These are phyloP conservation scores for Gryon sp. DNA, from an alignment of 1,140 invertebrate genomes.

Conservation along the genomic window DNA sequence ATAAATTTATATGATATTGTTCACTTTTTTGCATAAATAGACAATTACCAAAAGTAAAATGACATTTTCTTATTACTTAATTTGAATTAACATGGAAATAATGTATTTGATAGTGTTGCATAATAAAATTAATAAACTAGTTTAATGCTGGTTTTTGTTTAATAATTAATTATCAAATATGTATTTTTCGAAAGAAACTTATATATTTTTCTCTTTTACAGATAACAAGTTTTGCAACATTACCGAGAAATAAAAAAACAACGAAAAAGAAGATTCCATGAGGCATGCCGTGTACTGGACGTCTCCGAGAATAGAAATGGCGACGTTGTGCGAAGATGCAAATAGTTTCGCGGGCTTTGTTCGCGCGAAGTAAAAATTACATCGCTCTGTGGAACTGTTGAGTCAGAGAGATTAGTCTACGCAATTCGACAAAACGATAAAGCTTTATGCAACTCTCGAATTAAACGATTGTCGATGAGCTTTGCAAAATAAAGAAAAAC, in stretches of 20 bases:
- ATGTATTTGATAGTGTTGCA: neutral
- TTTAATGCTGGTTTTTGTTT: conserved; percentile 29
- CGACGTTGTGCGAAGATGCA: conserved; percentile 25
- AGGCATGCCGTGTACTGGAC: conserved; percentile 68
- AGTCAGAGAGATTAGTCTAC: no score
- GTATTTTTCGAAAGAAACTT: neutral
- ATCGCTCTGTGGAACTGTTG: no score
- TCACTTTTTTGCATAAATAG: no score
- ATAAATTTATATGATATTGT: no score
- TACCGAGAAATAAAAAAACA: conserved; percentile 81
- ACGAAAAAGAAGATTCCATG: conserved; percentile 79
- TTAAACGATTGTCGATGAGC: no score
- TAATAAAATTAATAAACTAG: neutral
- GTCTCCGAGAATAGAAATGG: conserved; percentile 70
- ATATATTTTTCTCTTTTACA: conserved; percentile 67
- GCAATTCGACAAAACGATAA: no score
- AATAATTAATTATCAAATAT: neutral
- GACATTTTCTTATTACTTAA: no score
- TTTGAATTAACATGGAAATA: no score
- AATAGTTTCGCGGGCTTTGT: conserved; percentile 15
- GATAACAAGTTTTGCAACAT: conserved; percentile 81
- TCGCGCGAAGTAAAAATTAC: no score
- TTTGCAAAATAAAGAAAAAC: no score
- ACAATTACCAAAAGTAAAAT: no score
- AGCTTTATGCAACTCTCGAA: no score